Evolutionary conservation across 2,888 invertebrate species (phyloP).

Genomic region (Parascotia fuliginaria): DNA sequence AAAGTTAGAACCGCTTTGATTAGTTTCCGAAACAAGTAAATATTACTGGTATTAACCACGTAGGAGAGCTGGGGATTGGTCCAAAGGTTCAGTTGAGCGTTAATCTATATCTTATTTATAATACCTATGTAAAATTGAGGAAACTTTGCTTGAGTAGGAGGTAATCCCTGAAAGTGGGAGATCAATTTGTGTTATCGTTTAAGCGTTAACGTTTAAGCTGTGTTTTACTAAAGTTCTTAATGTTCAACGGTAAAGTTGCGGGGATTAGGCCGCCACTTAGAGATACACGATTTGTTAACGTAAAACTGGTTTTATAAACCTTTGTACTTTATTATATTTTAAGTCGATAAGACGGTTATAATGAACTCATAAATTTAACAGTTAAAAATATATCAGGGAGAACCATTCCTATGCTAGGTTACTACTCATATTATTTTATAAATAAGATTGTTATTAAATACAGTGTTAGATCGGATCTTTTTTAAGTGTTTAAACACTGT

Average conservation of each 20-base stretch:
- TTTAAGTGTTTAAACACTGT: conserved; percentile 10
- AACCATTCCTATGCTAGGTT: too few relatives aligned
- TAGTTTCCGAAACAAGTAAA: conserved; percentile 37
- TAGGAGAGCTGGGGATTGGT: conserved; percentile 11
- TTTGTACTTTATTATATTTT: too few relatives aligned
- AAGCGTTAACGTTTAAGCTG: conserved; percentile 10
- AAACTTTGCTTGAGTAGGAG: conserved; percentile 9
- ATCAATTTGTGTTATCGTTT: conserved; percentile 25
- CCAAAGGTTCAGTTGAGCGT: conserved; percentile 6
- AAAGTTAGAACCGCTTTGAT: conserved; percentile 33
- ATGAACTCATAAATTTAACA: too few relatives aligned
- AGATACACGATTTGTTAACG: neutral
- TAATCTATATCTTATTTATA: conserved; percentile 27
- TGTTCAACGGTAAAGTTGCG: neutral
- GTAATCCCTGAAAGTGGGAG: conserved; percentile 16
- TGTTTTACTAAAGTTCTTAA: conserved; percentile 18
- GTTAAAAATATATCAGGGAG: too few relatives aligned
- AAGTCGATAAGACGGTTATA: too few relatives aligned
- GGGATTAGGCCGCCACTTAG: neutral
- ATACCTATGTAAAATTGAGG: conserved; percentile 12
- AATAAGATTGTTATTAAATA: too few relatives aligned
- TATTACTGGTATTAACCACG: conserved; percentile 23
- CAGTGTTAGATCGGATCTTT: too few relatives aligned
- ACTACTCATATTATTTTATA: too few relatives aligned
- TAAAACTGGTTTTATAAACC: neutral